Base-by-base conservation (phyloP, 64 coral and sea anemone species). In the Catalaphyllia jardinei region DNA sequence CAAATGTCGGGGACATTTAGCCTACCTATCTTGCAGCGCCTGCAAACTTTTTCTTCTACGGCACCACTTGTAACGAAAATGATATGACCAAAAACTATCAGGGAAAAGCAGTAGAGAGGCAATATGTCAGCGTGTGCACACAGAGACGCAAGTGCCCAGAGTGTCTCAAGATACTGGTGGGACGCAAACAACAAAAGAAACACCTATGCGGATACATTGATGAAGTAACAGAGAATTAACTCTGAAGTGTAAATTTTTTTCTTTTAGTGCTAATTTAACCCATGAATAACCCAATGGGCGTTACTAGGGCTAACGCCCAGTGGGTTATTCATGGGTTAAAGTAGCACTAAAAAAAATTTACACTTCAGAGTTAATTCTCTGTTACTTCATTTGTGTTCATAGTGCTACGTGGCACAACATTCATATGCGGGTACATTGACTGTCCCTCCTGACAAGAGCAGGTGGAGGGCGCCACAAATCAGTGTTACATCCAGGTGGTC, bases 401-500 rank as follows among this genome's bases (percentile, higher is more conserved):
- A n/a, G n/a, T n/a, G n/a, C n/a, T n/a, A n/a, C n/a, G n/a, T n/a
- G n/a, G n/a, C n/a, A n/a, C n/a, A n/a, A n/a, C n/a, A n/a, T n/a
- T n/a, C n/a, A n/a, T n/a, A n/a, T n/a, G n/a, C n/a, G n/a, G 33
- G 33, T 35, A 89, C 3, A 57, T 76, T 18, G 59, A n/a, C 14
- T 89, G 75, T 7, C 87, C 61, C 1, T 51, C 75, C 17, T 89
- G 87, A 14, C 75, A 24, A 9, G 31, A 87, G 16, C 27, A 74
- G 5, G 69, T 87, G 49, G 86, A 87, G 42, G 72, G 51, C 10
- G 17, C 19, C 13, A 52, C 67, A 19, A 71, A 87, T 51, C 67
- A 61, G 4, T 87, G 86, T 50, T 87, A 27, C 22, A 74, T 87
- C 4, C 86, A 87, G 65, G 67, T 87, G 69, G 86, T n/a, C 13